phyloP scores from a whole-genome alignment of 2,113 vertebrate genomes.

The Alethe diademata region DNA sequence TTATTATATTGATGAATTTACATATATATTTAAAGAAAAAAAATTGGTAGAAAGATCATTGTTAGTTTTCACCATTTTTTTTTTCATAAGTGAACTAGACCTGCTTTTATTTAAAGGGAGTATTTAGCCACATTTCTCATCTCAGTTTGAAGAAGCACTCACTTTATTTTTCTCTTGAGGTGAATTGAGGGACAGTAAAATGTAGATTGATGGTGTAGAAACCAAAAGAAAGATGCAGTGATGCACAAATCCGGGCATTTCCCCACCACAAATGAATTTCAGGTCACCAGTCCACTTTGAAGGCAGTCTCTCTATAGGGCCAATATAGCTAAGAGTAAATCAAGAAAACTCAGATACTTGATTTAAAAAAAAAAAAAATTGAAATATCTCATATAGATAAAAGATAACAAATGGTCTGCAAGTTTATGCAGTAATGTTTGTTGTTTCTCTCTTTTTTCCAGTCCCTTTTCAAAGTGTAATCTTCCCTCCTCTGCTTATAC shows the following conservation, averaged over 20 bases:
- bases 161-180: not conserved
- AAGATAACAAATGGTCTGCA: not conserved
- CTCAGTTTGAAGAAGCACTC: not conserved
- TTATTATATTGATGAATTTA: not conserved
- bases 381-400: not conserved
- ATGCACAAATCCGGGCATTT: not conserved
- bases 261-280: not conserved
- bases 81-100: not conserved
- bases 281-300: not conserved
- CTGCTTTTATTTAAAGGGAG: fast-evolving
- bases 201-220: not conserved
- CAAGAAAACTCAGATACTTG: not conserved
- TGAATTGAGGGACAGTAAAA: not conserved
- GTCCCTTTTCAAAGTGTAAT: not conserved
- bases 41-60: not conserved
- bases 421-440: fast-evolving
- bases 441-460: not conserved
- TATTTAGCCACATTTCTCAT: not conserved
- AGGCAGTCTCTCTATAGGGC: fast-evolving
- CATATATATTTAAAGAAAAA: not conserved
- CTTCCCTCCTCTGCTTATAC: not conserved
- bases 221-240: not conserved
- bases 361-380: not conserved
- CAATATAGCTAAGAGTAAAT: not conserved
- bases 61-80: not conserved